Evolutionary conservation across 2,888 invertebrate species (phyloP).

Genomic region (Acheta domesticus): DNA sequence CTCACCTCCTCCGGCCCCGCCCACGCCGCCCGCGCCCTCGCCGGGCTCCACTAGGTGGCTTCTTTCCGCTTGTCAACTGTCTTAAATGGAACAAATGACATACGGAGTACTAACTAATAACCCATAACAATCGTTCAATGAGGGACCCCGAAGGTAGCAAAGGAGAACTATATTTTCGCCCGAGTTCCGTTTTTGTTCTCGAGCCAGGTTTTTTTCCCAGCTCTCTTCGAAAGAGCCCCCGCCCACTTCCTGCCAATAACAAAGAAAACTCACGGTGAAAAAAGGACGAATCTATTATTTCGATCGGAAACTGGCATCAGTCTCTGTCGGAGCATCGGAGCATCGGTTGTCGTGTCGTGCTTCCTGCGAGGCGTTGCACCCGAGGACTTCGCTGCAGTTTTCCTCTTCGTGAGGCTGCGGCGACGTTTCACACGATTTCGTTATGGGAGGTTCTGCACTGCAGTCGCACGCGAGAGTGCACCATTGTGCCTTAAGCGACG

Average conservation of each 20-base stretch:
- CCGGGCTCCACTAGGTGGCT: neutral
- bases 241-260: constrained; percentile 33
- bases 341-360: no score
- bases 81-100: constrained; percentile 36
- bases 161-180: neutral
- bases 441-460: no score
- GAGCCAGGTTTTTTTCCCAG: neutral
- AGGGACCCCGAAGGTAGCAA: constrained; percentile 25
- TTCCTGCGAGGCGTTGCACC: no score
- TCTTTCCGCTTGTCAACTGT: constrained; percentile 34
- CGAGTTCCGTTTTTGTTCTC: neutral
- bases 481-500: no score
- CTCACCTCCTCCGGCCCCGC: no score
- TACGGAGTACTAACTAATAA: constrained; percentile 34
- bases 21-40: neutral
- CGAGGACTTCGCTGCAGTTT: no score
- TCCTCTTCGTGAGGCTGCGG: no score
- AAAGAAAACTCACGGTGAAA: constrained; percentile 22
- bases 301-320: constrained; percentile 23
- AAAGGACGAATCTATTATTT: constrained; percentile 27
- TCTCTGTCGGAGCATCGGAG: neutral
- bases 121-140: constrained; percentile 33
- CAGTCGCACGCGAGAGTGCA: no score
- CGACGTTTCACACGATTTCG: no score
- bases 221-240: neutral